Evolutionary conservation across 2,113 vertebrate genomes (phyloP), one percentile per base, ranked within the genome.

Genomic region (Ariopsis seemanni): DNA sequence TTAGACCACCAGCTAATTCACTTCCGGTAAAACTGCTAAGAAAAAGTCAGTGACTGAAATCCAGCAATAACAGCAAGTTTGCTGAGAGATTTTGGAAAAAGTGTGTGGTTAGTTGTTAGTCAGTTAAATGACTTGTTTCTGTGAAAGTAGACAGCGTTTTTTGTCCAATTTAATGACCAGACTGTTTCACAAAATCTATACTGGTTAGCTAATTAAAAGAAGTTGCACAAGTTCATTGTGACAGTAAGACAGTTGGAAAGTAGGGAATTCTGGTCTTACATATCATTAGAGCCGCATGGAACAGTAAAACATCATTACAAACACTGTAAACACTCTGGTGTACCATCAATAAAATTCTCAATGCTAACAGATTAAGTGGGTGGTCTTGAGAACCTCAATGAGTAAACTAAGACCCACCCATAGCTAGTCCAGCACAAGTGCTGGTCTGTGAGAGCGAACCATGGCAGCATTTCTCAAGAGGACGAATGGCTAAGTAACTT

Each of bases 401-500:
- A 34, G 27, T 22, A 58, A 81, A 58, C 27, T 4, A 81, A 81
- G 55, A 5, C 27, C 27, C 55, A 27, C 55, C 55, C 12, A 17
- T 27, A 53, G 25, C 22, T 27, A 60, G 18, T 58, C 78, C 72
- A 20, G 78, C 67, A 82, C 69, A 86, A 86, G 30, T 34, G 10
- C 63, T 1, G 18, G 20, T 77, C 77, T 82, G 79, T 80, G 55
- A 71, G 53, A 60, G 34, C 5, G 58, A 55, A 57, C 22, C 27
- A 48, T 27, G 50, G 34, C 60, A 62, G 74, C 22, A 34, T 72
- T 81, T 74, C 82, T 72, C 82, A 79, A 50, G 65, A 52, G 82
- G 84, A 50, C 8, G 48, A 52, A 14, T 57, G 48, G 55, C 63
- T 53, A 60, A 84, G 60, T 55, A 83, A 80, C 82, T 77, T 42